These are phyloP conservation scores for Nerophis ophidion DNA, from an alignment of 2,113 vertebrate genomes.

Conservation along the genomic window DNA sequence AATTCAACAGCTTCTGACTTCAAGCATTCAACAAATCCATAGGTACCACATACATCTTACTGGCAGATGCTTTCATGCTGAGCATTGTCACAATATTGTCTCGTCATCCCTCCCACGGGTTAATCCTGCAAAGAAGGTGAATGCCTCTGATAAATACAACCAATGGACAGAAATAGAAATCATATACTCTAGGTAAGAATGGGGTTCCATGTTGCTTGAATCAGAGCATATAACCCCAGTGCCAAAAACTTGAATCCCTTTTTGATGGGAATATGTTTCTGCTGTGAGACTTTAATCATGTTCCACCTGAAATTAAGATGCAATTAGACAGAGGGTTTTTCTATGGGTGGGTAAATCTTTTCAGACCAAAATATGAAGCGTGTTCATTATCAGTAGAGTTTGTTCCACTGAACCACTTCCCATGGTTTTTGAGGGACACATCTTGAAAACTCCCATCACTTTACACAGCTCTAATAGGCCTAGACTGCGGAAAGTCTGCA, in stretches of 20 bases:
- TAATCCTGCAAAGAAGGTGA: conserved; percentile 25
- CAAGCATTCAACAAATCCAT: conserved; percentile 12
- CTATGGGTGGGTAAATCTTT: no score
- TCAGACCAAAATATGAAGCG: no score
- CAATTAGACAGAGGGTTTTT: background rate
- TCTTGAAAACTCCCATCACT: no score
- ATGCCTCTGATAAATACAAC: conserved; percentile 15
- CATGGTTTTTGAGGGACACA: no score
- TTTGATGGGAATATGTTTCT: background rate
- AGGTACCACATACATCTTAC: conserved; percentile 22
- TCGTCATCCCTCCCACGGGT: conserved; percentile 23
- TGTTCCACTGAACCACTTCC: no score
- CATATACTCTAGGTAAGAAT: conserved; percentile 3
- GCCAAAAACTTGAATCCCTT: background rate
- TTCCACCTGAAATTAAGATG: background rate
- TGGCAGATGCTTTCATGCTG: conserved; percentile 29
- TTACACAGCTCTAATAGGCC: no score
- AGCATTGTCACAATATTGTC: conserved; percentile 25
- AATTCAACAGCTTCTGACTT: background rate
- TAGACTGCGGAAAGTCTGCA: no score
- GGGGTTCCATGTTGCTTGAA: background rate
- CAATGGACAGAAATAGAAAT: conserved; percentile 17
- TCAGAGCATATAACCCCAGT: background rate
- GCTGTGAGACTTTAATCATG: background rate
- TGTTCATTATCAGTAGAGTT: no score